Percentiles rank a stretch among this genome's conserved stretches.
Conservation (phyloP, 2,113 vertebrate genomes). For the Tor tambroides region DNA sequence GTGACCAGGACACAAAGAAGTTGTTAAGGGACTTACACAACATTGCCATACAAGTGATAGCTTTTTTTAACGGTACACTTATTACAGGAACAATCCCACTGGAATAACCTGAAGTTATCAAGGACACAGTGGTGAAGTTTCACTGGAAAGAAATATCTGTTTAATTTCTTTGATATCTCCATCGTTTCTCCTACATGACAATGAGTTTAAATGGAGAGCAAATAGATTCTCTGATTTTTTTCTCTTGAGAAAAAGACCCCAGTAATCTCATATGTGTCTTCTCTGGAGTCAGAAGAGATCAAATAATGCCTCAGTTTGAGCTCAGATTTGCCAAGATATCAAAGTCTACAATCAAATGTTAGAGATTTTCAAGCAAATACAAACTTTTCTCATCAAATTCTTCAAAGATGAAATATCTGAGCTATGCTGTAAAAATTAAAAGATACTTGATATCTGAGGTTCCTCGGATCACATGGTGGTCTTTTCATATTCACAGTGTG, state of each 20-base stretch:
- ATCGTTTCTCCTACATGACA: not conserved
- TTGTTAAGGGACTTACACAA: slow-evolving; percentile 7
- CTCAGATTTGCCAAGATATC: not conserved
- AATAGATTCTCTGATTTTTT: not conserved
- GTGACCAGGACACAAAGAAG: not conserved
- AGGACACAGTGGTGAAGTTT: not conserved
- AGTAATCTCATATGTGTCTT: not conserved
- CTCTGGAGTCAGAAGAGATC: not conserved
- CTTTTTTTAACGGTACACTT: slow-evolving; percentile 20
- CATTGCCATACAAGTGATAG: not conserved
- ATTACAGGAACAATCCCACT: slow-evolving; percentile 3
- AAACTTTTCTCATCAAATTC: not conserved
- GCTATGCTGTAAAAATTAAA: not conserved
- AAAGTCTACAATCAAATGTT: not conserved
- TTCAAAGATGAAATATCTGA: not conserved
- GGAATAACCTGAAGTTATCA: not conserved
- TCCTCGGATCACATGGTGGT: not conserved
- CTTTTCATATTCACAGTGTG: slow-evolving; percentile 15
- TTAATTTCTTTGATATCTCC: not conserved
- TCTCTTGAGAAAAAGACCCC: not conserved
- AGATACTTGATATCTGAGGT: not conserved
- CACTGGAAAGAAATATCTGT: not conserved
- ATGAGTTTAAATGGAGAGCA: slow-evolving; percentile 12
- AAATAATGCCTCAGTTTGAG: not conserved
- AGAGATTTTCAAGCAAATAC: not conserved